phyloP scores from a whole-genome alignment of 2,888 invertebrate genomes.

The Phaonia tiefii region DNA sequence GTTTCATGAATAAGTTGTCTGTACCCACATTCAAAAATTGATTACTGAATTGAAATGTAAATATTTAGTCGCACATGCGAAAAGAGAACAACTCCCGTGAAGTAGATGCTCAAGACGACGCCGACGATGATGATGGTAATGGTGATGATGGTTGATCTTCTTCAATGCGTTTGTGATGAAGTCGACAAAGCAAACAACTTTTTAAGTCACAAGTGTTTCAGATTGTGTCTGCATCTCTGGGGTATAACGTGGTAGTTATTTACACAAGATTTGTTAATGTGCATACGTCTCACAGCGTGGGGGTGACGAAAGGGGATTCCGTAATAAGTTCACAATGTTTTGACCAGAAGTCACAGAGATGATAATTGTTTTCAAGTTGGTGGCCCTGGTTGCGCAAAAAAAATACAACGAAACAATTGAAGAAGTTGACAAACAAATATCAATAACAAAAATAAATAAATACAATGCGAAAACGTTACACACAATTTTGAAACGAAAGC shows the following conservation, averaged over 20 bases:
- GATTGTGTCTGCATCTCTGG: not conserved
- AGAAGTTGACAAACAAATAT: constrained; percentile 40
- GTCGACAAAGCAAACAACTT: constrained; percentile 21
- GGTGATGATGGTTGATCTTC: constrained; percentile 20
- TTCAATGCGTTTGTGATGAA: constrained; percentile 3
- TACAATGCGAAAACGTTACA: not conserved
- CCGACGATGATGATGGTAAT: constrained; percentile 19
- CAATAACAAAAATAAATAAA: constrained; percentile 18
- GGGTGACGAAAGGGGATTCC: not conserved
- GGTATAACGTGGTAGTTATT: not conserved
- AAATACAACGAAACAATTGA: constrained; percentile 18
- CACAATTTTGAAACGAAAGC: not conserved
- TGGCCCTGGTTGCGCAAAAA: constrained; percentile 38
- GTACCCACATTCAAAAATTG: constrained; percentile 41
- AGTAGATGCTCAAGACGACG: constrained; percentile 12
- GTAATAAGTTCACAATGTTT: not conserved
- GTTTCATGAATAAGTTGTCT: constrained; percentile 50
- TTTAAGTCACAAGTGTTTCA: constrained; percentile 31
- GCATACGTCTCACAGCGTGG: not conserved
- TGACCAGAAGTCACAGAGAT: constrained; percentile 61
- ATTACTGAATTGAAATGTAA: constrained; percentile 59
- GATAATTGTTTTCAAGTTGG: constrained; percentile 61
- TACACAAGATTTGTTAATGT: not conserved
- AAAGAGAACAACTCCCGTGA: constrained; percentile 43
- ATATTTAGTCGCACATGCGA: constrained; percentile 48